phyloP scores from a whole-genome alignment of 2,888 invertebrate genomes.

The Drosophila quasianomalipes region DNA sequence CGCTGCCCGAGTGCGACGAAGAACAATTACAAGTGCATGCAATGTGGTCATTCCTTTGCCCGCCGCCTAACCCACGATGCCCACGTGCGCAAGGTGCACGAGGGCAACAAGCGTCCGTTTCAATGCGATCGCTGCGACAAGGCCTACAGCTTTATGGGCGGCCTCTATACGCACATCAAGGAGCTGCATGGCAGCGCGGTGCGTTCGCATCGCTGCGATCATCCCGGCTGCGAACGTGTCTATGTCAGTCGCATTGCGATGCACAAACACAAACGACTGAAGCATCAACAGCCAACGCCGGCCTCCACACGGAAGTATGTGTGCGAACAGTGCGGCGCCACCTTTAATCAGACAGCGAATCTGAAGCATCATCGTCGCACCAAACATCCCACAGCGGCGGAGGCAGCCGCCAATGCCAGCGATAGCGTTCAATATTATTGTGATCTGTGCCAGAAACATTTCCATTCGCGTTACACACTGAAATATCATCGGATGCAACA shows the following conservation, averaged over 20 bases:
- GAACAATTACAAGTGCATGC: slow-evolving; percentile 71
- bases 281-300: slow-evolving; percentile 59
- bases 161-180: slow-evolving; percentile 81
- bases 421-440: slow-evolving; percentile 70
- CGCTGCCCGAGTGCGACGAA: slow-evolving; percentile 18
- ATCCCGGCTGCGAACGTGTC: slow-evolving; percentile 77
- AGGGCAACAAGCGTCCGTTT: slow-evolving; percentile 80
- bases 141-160: slow-evolving; percentile 81
- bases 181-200: slow-evolving; percentile 75
- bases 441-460: slow-evolving; percentile 76
- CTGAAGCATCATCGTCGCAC: slow-evolving; percentile 81
- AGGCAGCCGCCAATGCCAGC: slow-evolving; percentile 62
- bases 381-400: slow-evolving; percentile 80
- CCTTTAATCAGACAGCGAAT: slow-evolving; percentile 83
- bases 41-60: slow-evolving; percentile 78
- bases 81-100: slow-evolving; percentile 81
- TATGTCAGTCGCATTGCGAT: slow-evolving; percentile 83
- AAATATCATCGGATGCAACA: slow-evolving; percentile 79
- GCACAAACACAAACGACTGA: slow-evolving; percentile 82
- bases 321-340: slow-evolving; percentile 83
- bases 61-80: slow-evolving; percentile 78
- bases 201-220: slow-evolving; percentile 77
- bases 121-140: slow-evolving; percentile 83
- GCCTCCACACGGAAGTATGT: slow-evolving; percentile 71
- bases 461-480: slow-evolving; percentile 81